These are phyloP conservation scores for Heliothis subflexa DNA, from an alignment of 1,140 invertebrate genomes.

Conservation along the genomic window DNA sequence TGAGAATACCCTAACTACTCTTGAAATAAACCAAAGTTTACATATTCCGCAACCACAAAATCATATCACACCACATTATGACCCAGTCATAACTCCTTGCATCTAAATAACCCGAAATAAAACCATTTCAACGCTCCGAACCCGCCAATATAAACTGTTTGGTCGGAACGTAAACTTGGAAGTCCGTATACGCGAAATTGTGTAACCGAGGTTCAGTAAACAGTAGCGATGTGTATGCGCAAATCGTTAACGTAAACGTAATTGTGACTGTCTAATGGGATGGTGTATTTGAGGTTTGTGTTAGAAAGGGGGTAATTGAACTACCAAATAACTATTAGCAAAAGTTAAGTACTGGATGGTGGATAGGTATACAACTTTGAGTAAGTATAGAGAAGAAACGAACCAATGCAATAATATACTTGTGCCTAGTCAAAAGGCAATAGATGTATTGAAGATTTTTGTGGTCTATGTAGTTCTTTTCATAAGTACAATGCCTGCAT, in stretches of 20 bases:
- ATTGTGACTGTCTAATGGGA: constrained; percentile 15
- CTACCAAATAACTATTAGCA: constrained; percentile 29
- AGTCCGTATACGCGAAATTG: constrained; percentile 29
- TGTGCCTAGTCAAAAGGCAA: not conserved
- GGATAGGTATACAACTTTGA: not conserved
- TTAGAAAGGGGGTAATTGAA: constrained; percentile 28
- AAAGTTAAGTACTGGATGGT: not conserved
- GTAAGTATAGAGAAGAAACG: too few species aligned
- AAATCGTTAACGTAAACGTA: constrained; percentile 28
- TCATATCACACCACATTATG: constrained; percentile 9
- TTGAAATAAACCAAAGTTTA: constrained; percentile 23
- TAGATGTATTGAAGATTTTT: too few species aligned
- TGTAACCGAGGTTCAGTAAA: constrained; percentile 38
- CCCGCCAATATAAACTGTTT: constrained; percentile 23
- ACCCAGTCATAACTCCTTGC: constrained; percentile 12
- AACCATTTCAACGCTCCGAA: constrained; percentile 1
- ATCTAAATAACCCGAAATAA: constrained; percentile 22
- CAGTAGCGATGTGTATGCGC: constrained; percentile 19
- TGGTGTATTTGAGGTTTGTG: constrained; percentile 24
- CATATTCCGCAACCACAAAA: constrained; percentile 8
- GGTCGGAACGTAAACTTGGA: constrained; percentile 30
- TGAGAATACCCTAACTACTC: not conserved
- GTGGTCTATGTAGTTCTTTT: too few species aligned
- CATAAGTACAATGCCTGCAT: too few species aligned
- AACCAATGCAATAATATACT: too few species aligned